These are phyloP conservation scores for Castor canadensis DNA, from an alignment of 2,113 vertebrate genomes.

Conservation along the genomic window DNA sequence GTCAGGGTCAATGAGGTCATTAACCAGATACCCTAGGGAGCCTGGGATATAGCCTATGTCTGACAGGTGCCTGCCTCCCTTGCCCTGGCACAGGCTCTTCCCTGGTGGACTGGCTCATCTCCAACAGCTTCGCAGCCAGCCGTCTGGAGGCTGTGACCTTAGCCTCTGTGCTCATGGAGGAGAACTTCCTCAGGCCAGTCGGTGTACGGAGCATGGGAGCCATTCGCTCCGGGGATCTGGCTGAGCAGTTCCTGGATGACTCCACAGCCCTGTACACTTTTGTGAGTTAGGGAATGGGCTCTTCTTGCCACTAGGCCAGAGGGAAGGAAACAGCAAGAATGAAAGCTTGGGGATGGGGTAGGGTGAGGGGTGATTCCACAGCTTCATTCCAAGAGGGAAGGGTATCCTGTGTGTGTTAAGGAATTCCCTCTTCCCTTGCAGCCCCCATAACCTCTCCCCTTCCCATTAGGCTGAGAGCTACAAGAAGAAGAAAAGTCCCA, in stretches of 20 bases:
- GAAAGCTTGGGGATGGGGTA: too few relatives aligned
- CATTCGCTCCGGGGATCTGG: slow-evolving; percentile 85
- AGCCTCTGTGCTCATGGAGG: slow-evolving; percentile 93
- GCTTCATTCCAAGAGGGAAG: not conserved
- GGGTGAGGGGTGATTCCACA: not conserved
- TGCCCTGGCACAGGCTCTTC: slow-evolving; percentile 87
- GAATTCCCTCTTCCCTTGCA: not conserved
- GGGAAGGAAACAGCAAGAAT: not conserved
- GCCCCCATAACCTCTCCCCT: not conserved
- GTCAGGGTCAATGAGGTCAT: not conserved
- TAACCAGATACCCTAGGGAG: not conserved
- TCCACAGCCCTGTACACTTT: slow-evolving; percentile 94
- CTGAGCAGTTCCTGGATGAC: slow-evolving; percentile 93
- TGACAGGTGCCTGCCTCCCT: slow-evolving; percentile 32
- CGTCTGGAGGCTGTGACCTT: slow-evolving; percentile 92
- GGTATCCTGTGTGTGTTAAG: not conserved
- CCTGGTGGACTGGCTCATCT: slow-evolving; percentile 96
- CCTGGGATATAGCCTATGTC: not conserved
- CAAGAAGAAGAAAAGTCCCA: slow-evolving; percentile 89
- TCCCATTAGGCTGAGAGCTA: slow-evolving; percentile 88
- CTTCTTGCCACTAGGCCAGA: not conserved
- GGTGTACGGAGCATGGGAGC: slow-evolving; percentile 90
- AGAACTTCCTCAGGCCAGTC: slow-evolving; percentile 89
- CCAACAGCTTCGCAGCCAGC: slow-evolving; percentile 86
- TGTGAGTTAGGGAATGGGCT: slow-evolving; percentile 83